Evolutionary conservation across 2,888 invertebrate genomes (phyloP).

Genomic region (Anticlea derivata): DNA sequence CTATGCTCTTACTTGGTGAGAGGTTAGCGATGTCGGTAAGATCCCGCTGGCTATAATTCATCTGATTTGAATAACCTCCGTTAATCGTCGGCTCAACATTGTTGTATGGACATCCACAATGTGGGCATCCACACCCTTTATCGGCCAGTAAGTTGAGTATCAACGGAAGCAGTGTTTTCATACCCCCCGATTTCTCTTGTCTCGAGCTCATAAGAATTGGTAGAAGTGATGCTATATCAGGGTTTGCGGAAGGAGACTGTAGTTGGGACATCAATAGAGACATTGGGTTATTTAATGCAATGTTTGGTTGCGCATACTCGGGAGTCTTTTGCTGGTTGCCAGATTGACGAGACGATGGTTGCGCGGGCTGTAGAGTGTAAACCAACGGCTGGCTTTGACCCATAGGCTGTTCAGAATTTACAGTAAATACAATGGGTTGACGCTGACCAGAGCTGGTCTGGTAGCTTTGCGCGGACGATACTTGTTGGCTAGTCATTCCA

Average conservation of each 20-base stretch:
- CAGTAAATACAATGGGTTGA: slow-evolving; percentile 30
- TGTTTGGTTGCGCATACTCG: slow-evolving; percentile 8
- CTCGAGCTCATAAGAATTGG: slow-evolving; percentile 35
- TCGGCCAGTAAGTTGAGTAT: slow-evolving; percentile 66
- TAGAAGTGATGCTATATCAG: slow-evolving; percentile 30
- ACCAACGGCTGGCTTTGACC: slow-evolving; percentile 38
- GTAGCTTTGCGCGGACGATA: slow-evolving; percentile 15
- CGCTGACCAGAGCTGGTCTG: slow-evolving; percentile 18
- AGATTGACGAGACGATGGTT: slow-evolving; percentile 26
- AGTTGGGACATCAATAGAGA: slow-evolving; percentile 45
- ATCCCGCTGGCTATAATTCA: slow-evolving; percentile 42
- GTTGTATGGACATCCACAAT: slow-evolving; percentile 45
- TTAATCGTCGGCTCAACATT: slow-evolving; percentile 44
- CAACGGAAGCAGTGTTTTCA: slow-evolving; percentile 65
- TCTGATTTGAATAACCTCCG: slow-evolving; percentile 53
- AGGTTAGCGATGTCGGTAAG: neutral
- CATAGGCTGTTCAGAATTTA: slow-evolving; percentile 24
- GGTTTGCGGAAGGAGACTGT: slow-evolving; percentile 25
- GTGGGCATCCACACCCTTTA: slow-evolving; percentile 50
- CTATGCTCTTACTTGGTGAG: neutral
- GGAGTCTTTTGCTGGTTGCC: slow-evolving; percentile 30
- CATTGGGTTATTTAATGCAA: slow-evolving; percentile 36
- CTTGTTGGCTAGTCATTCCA: slow-evolving; percentile 15
- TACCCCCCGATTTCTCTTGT: slow-evolving; percentile 50
- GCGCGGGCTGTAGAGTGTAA: slow-evolving; percentile 42